Conservation (phyloP, 2,797 vertebrate genomes). For the Lutjanus argentimaculatus region DNA sequence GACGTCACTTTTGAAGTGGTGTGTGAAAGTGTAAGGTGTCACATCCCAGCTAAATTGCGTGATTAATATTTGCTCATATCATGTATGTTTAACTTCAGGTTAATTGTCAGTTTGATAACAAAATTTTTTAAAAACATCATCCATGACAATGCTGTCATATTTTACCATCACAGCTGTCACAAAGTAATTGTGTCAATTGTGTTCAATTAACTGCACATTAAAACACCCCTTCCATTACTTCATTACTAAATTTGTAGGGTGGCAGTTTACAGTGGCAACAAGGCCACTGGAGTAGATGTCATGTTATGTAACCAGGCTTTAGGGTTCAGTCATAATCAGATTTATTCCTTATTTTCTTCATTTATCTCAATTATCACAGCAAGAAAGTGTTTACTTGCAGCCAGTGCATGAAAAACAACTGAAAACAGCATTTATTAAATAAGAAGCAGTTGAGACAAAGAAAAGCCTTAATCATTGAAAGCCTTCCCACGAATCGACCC, state of each 20-base stretch:
- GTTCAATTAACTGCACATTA: background rate
- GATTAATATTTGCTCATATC: background rate
- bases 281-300: background rate
- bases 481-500: background rate
- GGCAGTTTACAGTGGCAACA: background rate
- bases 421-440: background rate
- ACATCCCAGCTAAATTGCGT: background rate
- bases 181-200: background rate
- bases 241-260: background rate
- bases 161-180: background rate
- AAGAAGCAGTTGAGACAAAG: background rate
- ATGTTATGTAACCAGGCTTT: background rate
- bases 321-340: background rate
- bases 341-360: background rate
- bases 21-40: background rate
- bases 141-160: background rate
- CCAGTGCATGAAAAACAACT: background rate
- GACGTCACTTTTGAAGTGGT: background rate
- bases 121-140: no score
- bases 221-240: background rate
- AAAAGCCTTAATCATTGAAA: background rate
- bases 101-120: background rate
- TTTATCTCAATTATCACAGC: constrained; percentile 7
- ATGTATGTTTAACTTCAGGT: background rate
- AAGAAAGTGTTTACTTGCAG: background rate